phyloP scores from a whole-genome alignment of 1,140 invertebrate genomes.

The Drosophila punjabiensis region DNA sequence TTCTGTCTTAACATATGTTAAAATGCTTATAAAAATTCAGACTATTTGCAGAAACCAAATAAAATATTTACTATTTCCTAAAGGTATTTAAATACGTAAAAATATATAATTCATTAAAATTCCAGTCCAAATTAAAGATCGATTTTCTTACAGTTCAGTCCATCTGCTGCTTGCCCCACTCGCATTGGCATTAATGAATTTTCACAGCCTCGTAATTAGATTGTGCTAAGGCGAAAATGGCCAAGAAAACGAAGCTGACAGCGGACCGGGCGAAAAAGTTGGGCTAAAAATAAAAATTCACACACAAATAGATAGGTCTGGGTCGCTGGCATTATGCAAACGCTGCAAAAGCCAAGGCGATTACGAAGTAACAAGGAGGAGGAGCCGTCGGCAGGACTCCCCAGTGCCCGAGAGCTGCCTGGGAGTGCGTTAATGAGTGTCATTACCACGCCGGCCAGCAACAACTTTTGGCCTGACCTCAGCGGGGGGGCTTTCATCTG shows the following conservation, averaged over 20 bases:
- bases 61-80: background rate
- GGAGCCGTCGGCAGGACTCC: constrained; percentile 1
- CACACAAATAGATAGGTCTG: constrained; percentile 57
- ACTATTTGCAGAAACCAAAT: background rate
- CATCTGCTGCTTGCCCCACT: background rate
- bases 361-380: constrained; percentile 39
- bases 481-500: constrained; percentile 19
- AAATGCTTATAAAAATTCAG: background rate
- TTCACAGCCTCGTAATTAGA: constrained; percentile 73
- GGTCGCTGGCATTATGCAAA: constrained; percentile 66
- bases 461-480: constrained; percentile 60
- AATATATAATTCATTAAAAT: no score
- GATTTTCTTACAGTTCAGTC: constrained; percentile 6
- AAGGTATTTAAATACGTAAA: no score
- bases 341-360: constrained; percentile 72
- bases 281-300: constrained; percentile 68
- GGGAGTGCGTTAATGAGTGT: constrained; percentile 73
- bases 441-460: constrained; percentile 66
- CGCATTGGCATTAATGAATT: constrained; percentile 69
- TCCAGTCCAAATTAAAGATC: background rate
- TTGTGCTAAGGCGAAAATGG: constrained; percentile 56
- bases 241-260: constrained; percentile 28
- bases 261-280: constrained; percentile 9
- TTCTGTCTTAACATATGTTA: background rate
- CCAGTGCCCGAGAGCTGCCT: constrained; percentile 21